phyloP scores from a whole-genome alignment of 2,888 invertebrate species.

The Dromius quadrimaculatus region DNA sequence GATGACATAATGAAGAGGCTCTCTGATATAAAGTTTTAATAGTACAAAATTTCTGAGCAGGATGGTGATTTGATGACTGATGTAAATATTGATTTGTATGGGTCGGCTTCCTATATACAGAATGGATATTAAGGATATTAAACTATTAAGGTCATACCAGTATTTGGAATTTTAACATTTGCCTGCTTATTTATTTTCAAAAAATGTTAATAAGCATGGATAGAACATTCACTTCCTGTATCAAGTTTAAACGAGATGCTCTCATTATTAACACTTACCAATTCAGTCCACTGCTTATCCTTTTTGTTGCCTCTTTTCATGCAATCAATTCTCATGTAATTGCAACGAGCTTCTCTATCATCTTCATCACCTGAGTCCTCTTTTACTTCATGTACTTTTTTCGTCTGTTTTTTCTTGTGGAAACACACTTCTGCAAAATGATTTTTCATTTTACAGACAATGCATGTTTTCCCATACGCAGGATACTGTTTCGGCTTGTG shows the following conservation, averaged over 20 bases:
- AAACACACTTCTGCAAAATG: not conserved
- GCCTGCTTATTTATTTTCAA: too few relatives aligned
- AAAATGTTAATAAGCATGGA: too few relatives aligned
- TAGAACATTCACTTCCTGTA: not conserved
- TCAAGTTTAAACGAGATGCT: not conserved
- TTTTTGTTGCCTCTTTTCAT: not conserved
- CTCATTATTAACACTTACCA: not conserved
- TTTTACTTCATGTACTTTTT: not conserved
- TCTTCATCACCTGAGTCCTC: not conserved
- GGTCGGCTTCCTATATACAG: too few relatives aligned
- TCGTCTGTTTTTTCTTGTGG: not conserved
- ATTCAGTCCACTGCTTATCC: not conserved
- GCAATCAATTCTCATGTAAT: not conserved
- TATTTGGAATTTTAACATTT: too few relatives aligned
- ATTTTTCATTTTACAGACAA: not conserved
- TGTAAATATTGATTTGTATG: too few relatives aligned
- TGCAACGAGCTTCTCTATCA: not conserved
- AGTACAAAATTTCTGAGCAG: too few relatives aligned
- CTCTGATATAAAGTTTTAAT: too few relatives aligned
- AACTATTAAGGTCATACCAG: too few relatives aligned
- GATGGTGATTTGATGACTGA: too few relatives aligned
- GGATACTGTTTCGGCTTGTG: constrained; percentile 7
- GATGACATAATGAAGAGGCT: too few relatives aligned
- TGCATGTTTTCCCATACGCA: constrained; percentile 37
- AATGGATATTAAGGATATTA: too few relatives aligned